Evolutionary conservation across 1,140 invertebrate genomes (phyloP).

Genomic region (Diabrotica undecimpunctata): DNA sequence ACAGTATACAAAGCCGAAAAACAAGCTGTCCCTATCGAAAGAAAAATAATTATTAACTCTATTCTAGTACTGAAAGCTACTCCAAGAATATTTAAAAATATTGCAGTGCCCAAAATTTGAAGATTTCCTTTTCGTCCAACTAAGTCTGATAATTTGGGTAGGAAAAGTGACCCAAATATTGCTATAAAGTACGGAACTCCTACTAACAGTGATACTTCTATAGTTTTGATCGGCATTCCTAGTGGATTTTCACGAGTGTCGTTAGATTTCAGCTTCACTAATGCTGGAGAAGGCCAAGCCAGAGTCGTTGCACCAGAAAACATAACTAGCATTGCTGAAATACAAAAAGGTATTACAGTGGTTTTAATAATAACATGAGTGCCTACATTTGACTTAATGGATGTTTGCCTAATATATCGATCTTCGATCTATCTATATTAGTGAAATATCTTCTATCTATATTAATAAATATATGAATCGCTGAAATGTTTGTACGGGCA

Average conservation of each 20-base stretch:
- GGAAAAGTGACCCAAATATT: not conserved
- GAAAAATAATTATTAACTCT: not conserved
- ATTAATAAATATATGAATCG: too few relatives aligned
- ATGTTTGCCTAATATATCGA: too few relatives aligned
- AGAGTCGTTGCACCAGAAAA: too few relatives aligned
- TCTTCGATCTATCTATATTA: too few relatives aligned
- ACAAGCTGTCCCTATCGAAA: not conserved
- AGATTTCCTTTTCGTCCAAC: conserved; percentile 9
- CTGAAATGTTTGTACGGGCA: too few relatives aligned
- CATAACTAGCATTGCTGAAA: too few relatives aligned
- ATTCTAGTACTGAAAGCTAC: not conserved
- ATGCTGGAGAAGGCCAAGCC: conserved; percentile 8
- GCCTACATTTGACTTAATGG: too few relatives aligned
- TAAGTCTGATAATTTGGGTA: not conserved
- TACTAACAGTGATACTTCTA: not conserved
- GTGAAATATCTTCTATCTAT: too few relatives aligned
- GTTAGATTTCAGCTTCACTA: not conserved
- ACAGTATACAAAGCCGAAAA: not conserved
- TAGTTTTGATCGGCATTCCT: not conserved
- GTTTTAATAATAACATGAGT: too few relatives aligned
- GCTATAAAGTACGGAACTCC: not conserved
- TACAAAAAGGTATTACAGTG: too few relatives aligned
- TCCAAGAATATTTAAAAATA: not conserved
- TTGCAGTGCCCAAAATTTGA: not conserved
- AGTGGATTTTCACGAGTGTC: not conserved